Evolutionary conservation across 2,113 vertebrate genomes (phyloP).

Genomic region (Serilophus lunatus): DNA sequence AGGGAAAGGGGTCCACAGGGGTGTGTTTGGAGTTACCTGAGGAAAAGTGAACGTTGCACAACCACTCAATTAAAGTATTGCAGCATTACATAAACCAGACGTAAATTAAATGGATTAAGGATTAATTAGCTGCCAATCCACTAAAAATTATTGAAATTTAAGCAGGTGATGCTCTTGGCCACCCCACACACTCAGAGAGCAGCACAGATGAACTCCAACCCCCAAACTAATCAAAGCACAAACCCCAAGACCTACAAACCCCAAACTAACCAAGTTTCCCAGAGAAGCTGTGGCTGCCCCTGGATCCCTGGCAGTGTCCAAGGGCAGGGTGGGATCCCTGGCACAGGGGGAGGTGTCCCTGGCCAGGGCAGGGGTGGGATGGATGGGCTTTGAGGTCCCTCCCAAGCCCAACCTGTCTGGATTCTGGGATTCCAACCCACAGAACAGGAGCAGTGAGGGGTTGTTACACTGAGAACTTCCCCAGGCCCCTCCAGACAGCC

Average conservation of each 20-base stretch:
- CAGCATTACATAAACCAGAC: neutral
- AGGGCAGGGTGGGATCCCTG: neutral
- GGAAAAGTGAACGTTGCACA: neutral
- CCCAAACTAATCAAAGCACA: neutral
- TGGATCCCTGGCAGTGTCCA: neutral
- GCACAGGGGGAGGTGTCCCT: neutral
- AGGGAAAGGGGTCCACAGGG: fast-evolving
- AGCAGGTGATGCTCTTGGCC: neutral
- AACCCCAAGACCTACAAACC: neutral
- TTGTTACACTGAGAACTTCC: neutral
- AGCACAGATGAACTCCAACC: no score
- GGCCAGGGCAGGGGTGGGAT: neutral
- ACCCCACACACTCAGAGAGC: no score
- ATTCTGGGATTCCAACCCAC: neutral
- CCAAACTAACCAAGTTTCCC: neutral
- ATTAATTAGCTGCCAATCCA: neutral
- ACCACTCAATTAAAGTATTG: neutral
- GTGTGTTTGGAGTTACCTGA: neutral
- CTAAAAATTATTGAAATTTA: no score
- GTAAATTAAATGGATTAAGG: neutral
- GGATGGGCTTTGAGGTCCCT: neutral
- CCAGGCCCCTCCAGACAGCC: neutral
- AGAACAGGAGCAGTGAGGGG: neutral
- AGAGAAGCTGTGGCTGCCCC: neutral
- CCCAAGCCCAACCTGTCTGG: fast-evolving